Evolutionary conservation across 2,888 invertebrate genomes (phyloP).

Genomic region (Marronus borbonicus): DNA sequence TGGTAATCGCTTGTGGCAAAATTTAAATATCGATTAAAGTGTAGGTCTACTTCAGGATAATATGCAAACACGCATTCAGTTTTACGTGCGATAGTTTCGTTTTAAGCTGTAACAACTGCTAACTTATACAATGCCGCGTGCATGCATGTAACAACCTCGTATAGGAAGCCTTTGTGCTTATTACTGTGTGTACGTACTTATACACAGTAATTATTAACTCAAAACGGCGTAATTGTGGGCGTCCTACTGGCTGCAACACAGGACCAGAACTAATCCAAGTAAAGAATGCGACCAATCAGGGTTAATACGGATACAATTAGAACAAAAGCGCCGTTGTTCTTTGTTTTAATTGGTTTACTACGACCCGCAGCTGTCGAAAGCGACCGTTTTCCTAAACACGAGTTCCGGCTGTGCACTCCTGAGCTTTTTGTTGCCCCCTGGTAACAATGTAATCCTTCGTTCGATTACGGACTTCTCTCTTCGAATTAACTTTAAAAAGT

Average conservation of each 20-base stretch:
- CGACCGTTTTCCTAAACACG: slow-evolving; percentile 61
- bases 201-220: no score
- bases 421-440: slow-evolving; percentile 56
- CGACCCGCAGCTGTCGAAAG: slow-evolving; percentile 60
- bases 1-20: no score
- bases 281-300: slow-evolving; percentile 61
- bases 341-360: slow-evolving; percentile 65
- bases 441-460: slow-evolving; percentile 62
- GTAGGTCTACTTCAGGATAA: no score
- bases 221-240: slow-evolving; percentile 40
- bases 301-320: slow-evolving; percentile 63
- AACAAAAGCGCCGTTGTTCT: slow-evolving; percentile 62
- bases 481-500: slow-evolving; percentile 54
- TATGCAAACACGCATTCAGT: no score
- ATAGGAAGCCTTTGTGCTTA: no score
- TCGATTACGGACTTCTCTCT: slow-evolving; percentile 50
- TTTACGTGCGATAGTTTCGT: no score
- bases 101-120: no score
- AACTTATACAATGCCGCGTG: no score
- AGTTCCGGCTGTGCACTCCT: slow-evolving; percentile 53
- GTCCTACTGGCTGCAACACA: slow-evolving; percentile 43
- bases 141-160: no score
- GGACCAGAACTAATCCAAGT: slow-evolving; percentile 59
- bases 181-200: no score
- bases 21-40: no score